Evolutionary conservation across 92 coral and sea anemone genomes (phyloP).

Genomic region (Palythoa grandiflora): DNA sequence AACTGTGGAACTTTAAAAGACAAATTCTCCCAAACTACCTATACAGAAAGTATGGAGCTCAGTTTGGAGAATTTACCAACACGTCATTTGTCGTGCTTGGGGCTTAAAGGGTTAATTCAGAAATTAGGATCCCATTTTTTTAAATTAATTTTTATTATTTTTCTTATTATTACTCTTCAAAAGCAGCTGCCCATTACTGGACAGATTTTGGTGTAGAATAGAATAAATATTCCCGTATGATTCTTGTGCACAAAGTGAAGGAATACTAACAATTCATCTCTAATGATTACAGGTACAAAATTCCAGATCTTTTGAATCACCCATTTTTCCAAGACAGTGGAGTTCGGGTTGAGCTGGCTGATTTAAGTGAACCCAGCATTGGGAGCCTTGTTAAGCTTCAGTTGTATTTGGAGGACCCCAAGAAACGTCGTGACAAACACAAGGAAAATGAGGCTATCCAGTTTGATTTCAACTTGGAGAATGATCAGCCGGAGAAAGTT

Average conservation of each 20-base stretch:
- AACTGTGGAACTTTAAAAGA: too few species aligned
- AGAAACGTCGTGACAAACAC: slow-evolving; percentile 95
- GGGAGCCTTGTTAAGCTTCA: slow-evolving; percentile 83
- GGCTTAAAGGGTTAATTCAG: too few species aligned
- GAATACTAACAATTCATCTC: neutral
- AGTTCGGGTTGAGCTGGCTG: slow-evolving; percentile 86
- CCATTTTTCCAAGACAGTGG: slow-evolving; percentile 99
- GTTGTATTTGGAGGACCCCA: slow-evolving; percentile 89
- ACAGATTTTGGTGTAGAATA: too few species aligned
- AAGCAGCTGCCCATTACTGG: too few species aligned
- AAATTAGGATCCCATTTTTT: too few species aligned
- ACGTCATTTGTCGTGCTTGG: too few species aligned
- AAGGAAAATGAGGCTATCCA: slow-evolving; percentile 97
- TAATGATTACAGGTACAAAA: slow-evolving; percentile 78
- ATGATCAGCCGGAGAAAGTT: slow-evolving; percentile 93
- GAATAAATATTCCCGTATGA: too few species aligned
- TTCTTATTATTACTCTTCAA: too few species aligned
- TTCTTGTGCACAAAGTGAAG: neutral
- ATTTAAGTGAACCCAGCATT: slow-evolving; percentile 63
- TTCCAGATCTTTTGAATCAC: slow-evolving; percentile 80
- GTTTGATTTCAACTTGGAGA: slow-evolving; percentile 93
- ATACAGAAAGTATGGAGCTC: too few species aligned
- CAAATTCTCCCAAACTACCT: too few species aligned
- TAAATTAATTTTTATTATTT: too few species aligned
- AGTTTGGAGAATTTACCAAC: too few species aligned